phyloP scores from a whole-genome alignment of 1,140 invertebrate genomes.

The Theocolax elegans region DNA sequence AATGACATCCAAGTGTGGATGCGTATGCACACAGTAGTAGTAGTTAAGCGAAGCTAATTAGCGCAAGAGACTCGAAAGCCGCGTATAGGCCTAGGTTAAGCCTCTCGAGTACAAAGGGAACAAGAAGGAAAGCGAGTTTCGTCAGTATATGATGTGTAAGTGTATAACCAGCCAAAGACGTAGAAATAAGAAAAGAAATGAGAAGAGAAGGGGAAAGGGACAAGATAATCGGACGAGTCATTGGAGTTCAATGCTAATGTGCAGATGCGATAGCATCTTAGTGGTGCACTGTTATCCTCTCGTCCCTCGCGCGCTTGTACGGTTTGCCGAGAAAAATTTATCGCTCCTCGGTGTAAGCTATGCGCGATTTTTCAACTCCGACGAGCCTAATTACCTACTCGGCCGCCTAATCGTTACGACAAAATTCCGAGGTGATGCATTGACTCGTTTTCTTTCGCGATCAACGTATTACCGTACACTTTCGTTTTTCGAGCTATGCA shows the following conservation, averaged over 20 bases:
- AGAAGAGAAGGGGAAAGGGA: not conserved
- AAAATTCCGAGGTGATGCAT: constrained; percentile 3
- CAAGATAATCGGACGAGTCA: constrained; percentile 13
- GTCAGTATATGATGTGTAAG: too few relatives aligned
- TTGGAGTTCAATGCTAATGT: constrained; percentile 15
- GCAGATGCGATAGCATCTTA: constrained; percentile 22
- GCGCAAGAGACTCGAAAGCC: not conserved
- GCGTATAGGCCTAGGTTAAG: too few relatives aligned
- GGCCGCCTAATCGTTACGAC: constrained; percentile 20
- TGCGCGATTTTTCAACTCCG: not conserved
- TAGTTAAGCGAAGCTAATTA: constrained; percentile 16
- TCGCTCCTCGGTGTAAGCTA: not conserved
- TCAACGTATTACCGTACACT: too few relatives aligned
- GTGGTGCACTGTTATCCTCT: too few relatives aligned
- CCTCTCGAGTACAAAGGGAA: too few relatives aligned
- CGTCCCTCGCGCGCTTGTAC: not conserved
- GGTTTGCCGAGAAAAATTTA: constrained; percentile 1
- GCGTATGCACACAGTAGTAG: not conserved
- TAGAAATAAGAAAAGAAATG: not conserved
- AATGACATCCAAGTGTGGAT: too few relatives aligned
- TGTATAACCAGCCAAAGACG: too few relatives aligned
- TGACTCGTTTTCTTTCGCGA: not conserved
- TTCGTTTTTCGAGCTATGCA: too few relatives aligned
- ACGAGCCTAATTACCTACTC: not conserved
- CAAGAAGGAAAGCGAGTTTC: too few relatives aligned